Base-by-base conservation (phyloP, 1,140 invertebrate genomes). In the Uloborus diversus region DNA sequence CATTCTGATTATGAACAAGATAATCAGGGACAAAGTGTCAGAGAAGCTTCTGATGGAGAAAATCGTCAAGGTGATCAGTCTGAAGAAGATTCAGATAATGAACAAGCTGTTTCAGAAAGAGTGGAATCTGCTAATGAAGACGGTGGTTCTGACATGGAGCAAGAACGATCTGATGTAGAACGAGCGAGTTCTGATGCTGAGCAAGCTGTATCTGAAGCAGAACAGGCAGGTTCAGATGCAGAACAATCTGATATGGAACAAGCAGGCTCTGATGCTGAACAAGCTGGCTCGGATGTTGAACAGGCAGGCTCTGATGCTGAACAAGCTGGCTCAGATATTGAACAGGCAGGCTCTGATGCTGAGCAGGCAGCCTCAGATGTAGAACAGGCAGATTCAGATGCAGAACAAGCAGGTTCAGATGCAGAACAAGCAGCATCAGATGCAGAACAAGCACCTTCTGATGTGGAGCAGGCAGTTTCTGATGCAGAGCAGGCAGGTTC, bases 401-500 rank as follows among this genome's bases (percentile, higher is more conserved):
- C 7, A 17, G 51, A 56, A 56, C 7, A 20, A 11, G 9, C 7
- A 42, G 37, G 37, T 7, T 7, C 7, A 11, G 20, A 56, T 56
- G 5, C 51, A 56, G 51, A 56, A 7, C 9, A 32, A 61, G 57
- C 25, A 25, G 32, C 42, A 5, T 69, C 64, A 9, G 73, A 78
- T 11, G 73, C 30, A 35, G 73, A 79, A 17, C 53, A 65, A 1
- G 23, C 65, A 5, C 32, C 65, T 27, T 47, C 35, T 30, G 30
- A 69, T 14, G 23, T 28, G 7, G 61, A 57, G 33, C 20, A 73
- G 27, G 69, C 33, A 20, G 57, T 64, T 27, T 75, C 71, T 32
- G 71, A 64, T 49, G 59, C 37, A 14, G 71, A 73, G 35, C 35
- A 32, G 2, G 57, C 37, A 32, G n/a, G 37, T 23, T 75, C 71